Conservation (phyloP, 2,113 vertebrate genomes). For the Amphiprion ocellaris region DNA sequence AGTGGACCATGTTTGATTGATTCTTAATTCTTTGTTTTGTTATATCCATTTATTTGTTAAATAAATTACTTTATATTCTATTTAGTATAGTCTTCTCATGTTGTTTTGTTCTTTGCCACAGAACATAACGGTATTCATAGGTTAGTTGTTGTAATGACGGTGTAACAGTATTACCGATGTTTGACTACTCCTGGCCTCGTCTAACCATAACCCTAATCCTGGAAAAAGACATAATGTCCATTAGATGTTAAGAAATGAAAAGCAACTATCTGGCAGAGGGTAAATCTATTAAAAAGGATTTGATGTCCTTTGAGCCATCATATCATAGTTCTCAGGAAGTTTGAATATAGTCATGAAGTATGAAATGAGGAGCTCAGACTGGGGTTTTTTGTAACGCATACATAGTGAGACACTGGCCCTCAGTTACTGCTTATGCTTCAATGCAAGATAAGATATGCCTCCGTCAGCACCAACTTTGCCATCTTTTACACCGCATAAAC, state of each 20-base stretch:
- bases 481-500: conserved; percentile 42
- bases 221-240: neutral
- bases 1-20: too few species aligned
- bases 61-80: too few species aligned
- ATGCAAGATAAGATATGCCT: neutral
- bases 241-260: neutral
- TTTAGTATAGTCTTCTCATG: too few species aligned
- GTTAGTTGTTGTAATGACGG: too few species aligned
- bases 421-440: conserved; percentile 22
- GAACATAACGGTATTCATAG: too few species aligned
- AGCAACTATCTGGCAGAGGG: neutral
- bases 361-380: neutral
- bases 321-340: neutral
- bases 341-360: neutral
- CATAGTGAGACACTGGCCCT: neutral
- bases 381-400: neutral
- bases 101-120: too few species aligned
- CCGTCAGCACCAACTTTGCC: conserved; percentile 40
- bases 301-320: neutral
- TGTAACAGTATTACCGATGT: neutral
- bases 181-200: neutral
- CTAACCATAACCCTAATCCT: too few species aligned
- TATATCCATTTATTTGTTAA: too few species aligned
- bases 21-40: too few species aligned
- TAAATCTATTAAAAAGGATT: neutral